Percentiles rank a stretch among this genome's conserved stretches.
phyloP scores from a whole-genome alignment of 35 echinoderm and acorn worm species.

The Hemicentrotus pulcherrimus region DNA sequence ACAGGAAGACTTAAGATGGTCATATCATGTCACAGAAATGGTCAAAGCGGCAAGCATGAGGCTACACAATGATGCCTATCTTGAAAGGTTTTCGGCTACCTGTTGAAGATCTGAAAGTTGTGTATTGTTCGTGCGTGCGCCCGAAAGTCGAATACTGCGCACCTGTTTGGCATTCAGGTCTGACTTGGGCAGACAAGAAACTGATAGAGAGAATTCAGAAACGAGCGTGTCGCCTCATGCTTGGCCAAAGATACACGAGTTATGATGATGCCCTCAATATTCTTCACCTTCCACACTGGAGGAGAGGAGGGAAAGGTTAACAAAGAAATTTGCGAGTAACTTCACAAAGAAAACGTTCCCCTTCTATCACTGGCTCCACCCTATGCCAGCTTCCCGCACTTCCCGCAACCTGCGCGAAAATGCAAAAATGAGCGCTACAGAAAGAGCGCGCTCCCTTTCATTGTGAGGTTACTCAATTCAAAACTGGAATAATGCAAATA shows the following conservation, averaged over 20 bases:
- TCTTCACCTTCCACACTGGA: slow-evolving; percentile 4
- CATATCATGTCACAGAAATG: slow-evolving; percentile 44
- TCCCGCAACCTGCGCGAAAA: not conserved
- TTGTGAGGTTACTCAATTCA: too few relatives aligned
- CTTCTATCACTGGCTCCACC: not conserved
- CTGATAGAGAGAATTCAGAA: slow-evolving; percentile 58
- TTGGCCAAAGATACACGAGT: slow-evolving; percentile 27
- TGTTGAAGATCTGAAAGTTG: slow-evolving; percentile 16
- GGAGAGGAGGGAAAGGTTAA: slow-evolving; percentile 3
- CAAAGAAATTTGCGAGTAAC: not conserved
- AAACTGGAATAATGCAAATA: not conserved
- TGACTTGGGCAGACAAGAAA: slow-evolving; percentile 23
- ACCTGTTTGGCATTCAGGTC: slow-evolving; percentile 55
- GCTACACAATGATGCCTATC: slow-evolving; percentile 46
- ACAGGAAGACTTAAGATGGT: too few relatives aligned
- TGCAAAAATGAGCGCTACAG: slow-evolving; percentile 21
- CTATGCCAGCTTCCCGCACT: not conserved
- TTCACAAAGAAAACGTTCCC: not conserved
- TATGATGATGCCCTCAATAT: not conserved
- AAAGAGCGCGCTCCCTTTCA: not conserved
- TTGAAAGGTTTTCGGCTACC: slow-evolving; percentile 53
- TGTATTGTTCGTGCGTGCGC: slow-evolving; percentile 50
- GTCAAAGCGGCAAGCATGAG: slow-evolving; percentile 44
- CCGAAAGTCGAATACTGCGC: slow-evolving; percentile 53
- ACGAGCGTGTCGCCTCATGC: slow-evolving; percentile 52